Evolutionary conservation across 2,888 invertebrate genomes (phyloP), one percentile per base, ranked within the genome.

Genomic region (Acrobasis repandana): DNA sequence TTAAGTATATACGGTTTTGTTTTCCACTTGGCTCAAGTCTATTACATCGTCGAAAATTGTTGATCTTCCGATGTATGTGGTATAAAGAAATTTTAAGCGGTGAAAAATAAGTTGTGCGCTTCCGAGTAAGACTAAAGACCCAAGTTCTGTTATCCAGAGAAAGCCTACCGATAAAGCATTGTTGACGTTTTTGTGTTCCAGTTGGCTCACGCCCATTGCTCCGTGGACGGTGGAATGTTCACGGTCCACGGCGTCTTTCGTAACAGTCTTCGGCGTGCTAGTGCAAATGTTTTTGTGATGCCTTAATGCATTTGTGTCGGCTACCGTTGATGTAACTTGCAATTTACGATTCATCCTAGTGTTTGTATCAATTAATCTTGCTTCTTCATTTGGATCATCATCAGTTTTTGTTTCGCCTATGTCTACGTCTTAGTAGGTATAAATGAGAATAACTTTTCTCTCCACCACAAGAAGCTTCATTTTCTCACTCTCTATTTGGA

Each of bases 251-350:
- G 89, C 81, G 67, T 83, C 88, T 90, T 91, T 91, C 90, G 91
- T 89, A 92, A 92, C 90, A 89, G 84, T 85, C 81, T 70, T 81
- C 80, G 80, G 76, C 82, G 83, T 83, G 82, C 85, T 83, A 85
- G 88, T 90, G 91, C 91, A 82, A 92, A 92, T 89, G 90, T 90
- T 90, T 89, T 88, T 90, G 76, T 85, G 75, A 77, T 76, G 79
- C 73, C 76, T 79, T 84, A 85, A 86, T 85, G 83, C 81, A 81
- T 85, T 82, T 75, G 81, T 79, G 76, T 69, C 76, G 76, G 77
- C 61, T 36, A 38, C 38, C 36, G 16, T 38, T 54, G 34, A 38
- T 54, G 54, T 54, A 38, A 20, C 54, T 38, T 54, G 38, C 33
- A 16, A 52, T 52, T 36, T 34, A 16, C 16, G 15, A 36, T 14